phyloP scores from a whole-genome alignment of 2,113 vertebrate species.

The Vireo altiloquus region DNA sequence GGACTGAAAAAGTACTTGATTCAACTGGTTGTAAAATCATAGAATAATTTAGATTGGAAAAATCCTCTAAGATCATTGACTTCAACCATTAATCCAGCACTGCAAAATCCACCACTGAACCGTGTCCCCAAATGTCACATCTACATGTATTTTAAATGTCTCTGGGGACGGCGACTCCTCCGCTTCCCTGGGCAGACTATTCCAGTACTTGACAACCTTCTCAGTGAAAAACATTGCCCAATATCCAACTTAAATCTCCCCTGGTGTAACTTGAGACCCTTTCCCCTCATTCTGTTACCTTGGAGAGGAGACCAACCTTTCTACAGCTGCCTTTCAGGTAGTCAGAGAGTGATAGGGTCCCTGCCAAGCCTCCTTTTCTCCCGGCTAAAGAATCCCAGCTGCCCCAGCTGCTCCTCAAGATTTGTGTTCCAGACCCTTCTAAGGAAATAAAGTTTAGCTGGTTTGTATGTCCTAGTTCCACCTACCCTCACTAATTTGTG shows the following conservation, averaged over 20 bases:
- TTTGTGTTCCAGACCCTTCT: not conserved
- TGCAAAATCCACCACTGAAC: not conserved
- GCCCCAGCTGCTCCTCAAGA: not conserved
- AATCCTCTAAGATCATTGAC: accelerated
- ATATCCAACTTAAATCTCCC: not conserved
- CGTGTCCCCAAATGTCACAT: not conserved
- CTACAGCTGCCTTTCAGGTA: accelerated
- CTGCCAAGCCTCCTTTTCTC: not conserved
- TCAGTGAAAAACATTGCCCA: accelerated
- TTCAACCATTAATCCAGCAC: not conserved
- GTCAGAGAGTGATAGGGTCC: not conserved
- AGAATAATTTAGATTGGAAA: not conserved
- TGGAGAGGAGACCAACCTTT: not conserved
- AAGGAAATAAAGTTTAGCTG: not conserved
- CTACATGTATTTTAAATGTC: not conserved
- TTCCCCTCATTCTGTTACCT: not conserved
- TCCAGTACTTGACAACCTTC: not conserved
- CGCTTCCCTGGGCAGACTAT: not conserved
- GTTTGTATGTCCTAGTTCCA: not conserved
- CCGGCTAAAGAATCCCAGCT: not conserved
- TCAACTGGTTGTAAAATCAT: not conserved
- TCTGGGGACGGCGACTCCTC: accelerated
- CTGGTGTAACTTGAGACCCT: not conserved
- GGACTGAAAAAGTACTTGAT: not conserved
- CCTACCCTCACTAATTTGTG: not conserved